Evolutionary conservation across 2,888 invertebrate species (phyloP).

Genomic region (Parthenolecanium corni): DNA sequence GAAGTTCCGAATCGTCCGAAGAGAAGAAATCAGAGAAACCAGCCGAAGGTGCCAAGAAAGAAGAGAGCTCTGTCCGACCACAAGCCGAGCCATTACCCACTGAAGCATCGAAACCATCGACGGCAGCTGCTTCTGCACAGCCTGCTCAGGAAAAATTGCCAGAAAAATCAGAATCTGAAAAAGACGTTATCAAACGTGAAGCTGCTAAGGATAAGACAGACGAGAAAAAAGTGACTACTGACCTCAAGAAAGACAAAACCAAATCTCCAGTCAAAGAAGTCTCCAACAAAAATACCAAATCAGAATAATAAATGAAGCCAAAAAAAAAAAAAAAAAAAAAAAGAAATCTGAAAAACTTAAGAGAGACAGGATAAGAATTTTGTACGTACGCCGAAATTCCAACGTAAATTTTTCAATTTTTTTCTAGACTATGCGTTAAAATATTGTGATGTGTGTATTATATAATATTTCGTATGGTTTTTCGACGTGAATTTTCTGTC

Average conservation of each 20-base stretch:
- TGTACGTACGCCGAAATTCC: no score
- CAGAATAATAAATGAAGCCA: no score
- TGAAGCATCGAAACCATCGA: constrained; percentile 4
- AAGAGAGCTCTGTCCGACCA: constrained; percentile 18
- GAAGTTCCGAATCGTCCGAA: constrained; percentile 26
- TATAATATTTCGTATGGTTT: no score
- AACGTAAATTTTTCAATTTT: no score
- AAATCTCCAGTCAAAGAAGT: constrained; percentile 1
- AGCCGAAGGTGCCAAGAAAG: constrained; percentile 30
- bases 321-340: no score
- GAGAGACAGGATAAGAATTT: no score
- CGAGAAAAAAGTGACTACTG: constrained; percentile 28
- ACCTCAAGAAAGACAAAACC: constrained; percentile 15
- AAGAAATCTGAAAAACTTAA: no score
- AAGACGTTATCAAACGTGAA: constrained; percentile 32
- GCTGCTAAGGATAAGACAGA: constrained; percentile 31
- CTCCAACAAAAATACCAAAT: neutral
- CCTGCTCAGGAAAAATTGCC: constrained; percentile 13
- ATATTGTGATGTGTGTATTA: no score
- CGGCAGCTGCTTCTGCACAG: constrained; percentile 5
- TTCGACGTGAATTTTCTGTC: no score
- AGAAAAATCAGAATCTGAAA: constrained; percentile 30
- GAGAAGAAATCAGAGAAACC: constrained; percentile 34
- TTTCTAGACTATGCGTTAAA: no score
- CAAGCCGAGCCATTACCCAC: neutral